Conservation (phyloP, 2,888 invertebrate species). For the Synanthedon tipuliformis region DNA sequence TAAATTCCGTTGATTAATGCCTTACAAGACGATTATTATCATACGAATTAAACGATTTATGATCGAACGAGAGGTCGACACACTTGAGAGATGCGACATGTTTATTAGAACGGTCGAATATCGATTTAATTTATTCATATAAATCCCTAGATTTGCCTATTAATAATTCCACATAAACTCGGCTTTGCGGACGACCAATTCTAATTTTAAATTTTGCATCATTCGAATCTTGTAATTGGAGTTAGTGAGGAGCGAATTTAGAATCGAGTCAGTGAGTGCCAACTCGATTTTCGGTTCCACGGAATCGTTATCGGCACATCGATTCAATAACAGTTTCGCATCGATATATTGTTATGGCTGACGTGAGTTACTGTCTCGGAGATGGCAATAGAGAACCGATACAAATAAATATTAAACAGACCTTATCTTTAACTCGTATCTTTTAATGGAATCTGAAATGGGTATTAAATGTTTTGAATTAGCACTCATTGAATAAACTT, state of each 20-base stretch:
- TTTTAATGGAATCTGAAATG: constrained; percentile 4
- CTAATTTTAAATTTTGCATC: neutral
- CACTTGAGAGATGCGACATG: constrained; percentile 24
- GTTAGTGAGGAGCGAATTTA: no score
- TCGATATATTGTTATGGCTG: constrained; percentile 60
- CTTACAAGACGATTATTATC: constrained; percentile 10
- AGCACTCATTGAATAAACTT: no score
- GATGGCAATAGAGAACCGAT: constrained; percentile 56
- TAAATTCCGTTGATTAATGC: constrained; percentile 7
- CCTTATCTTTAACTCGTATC: constrained; percentile 51
- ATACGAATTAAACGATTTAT: constrained; percentile 9
- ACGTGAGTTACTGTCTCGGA: constrained; percentile 58
- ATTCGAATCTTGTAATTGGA: neutral
- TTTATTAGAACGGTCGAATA: constrained; percentile 37
- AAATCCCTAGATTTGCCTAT: constrained; percentile 25
- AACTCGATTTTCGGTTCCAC: constrained; percentile 26
- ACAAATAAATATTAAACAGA: constrained; percentile 48
- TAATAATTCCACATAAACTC: constrained; percentile 17
- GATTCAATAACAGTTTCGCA: constrained; percentile 56
- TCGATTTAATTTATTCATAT: constrained; percentile 42
- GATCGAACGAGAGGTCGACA: constrained; percentile 9
- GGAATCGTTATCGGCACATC: constrained; percentile 43
- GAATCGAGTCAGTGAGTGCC: neutral
- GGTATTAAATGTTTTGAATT: neutral
- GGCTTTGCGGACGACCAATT: neutral